Evolutionary conservation across 1,140 invertebrate species (phyloP).

Genomic region (Penaeus indicus): DNA sequence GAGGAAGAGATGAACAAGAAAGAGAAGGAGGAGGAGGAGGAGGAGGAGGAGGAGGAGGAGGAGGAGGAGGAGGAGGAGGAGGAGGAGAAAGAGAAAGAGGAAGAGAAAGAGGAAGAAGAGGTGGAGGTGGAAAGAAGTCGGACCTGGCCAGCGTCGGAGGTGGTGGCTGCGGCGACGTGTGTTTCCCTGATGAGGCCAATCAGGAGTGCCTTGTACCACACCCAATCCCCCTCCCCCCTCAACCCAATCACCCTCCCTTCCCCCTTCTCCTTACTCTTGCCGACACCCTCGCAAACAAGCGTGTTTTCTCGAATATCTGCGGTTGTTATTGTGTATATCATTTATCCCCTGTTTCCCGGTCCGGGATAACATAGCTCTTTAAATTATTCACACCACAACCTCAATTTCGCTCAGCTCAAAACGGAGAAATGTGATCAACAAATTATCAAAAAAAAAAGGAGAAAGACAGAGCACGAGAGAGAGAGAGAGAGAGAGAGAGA

Average conservation of each 20-base stretch:
- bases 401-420: too few species aligned
- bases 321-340: too few species aligned
- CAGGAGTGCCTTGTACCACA: not conserved
- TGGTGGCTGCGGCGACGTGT: slow-evolving; percentile 21
- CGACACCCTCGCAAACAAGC: not conserved
- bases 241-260: not conserved
- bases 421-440: too few species aligned
- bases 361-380: too few species aligned
- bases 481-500: too few species aligned
- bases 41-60: not conserved
- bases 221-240: not conserved
- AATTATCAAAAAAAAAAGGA: too few species aligned
- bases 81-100: not conserved
- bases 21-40: not conserved
- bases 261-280: not conserved
- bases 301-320: not conserved
- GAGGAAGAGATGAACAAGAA: not conserved
- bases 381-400: too few species aligned
- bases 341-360: too few species aligned
- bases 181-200: slow-evolving; percentile 41
- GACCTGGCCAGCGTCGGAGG: slow-evolving; percentile 4
- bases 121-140: not conserved
- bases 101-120: not conserved
- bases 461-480: too few species aligned
- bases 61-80: not conserved